Conservation (phyloP, 2,888 invertebrate genomes). For the Phania funesta region DNA sequence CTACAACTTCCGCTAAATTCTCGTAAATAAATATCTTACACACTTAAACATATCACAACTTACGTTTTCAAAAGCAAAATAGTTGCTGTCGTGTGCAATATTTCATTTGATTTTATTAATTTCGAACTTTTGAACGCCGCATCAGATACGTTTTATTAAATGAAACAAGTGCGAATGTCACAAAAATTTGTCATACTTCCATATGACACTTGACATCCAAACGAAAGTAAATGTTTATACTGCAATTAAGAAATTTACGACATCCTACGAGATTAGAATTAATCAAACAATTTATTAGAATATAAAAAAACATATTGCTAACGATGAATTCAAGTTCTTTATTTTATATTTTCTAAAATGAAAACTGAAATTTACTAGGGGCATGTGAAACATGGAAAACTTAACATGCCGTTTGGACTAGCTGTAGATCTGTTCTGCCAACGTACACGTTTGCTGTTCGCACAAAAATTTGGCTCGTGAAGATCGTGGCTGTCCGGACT, state of each 20-base stretch:
- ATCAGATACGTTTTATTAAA: conserved; percentile 1
- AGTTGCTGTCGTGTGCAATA: neutral
- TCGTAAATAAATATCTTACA: conserved; percentile 11
- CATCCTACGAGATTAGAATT: conserved; percentile 15
- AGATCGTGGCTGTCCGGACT: too few species aligned
- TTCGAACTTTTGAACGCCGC: conserved; percentile 16
- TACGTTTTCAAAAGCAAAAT: conserved; percentile 29
- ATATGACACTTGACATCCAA: conserved; percentile 20
- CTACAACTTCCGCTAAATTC: conserved; percentile 53
- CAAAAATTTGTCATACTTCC: conserved; percentile 40
- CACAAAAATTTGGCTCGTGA: too few species aligned
- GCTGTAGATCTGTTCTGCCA: too few species aligned
- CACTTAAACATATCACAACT: neutral
- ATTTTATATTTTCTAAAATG: neutral
- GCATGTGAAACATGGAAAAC: too few species aligned
- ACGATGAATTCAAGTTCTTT: neutral
- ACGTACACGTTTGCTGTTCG: too few species aligned
- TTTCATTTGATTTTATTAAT: conserved; percentile 41
- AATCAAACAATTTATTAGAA: conserved; percentile 20
- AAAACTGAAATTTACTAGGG: neutral
- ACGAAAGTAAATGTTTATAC: conserved; percentile 6
- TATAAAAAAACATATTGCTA: neutral
- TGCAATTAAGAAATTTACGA: conserved; percentile 23
- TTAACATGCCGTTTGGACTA: too few species aligned
- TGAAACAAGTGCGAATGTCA: conserved; percentile 14